Evolutionary conservation across 2,797 vertebrate genomes (phyloP).

Genomic region (Lepilemur ruficaudatus): DNA sequence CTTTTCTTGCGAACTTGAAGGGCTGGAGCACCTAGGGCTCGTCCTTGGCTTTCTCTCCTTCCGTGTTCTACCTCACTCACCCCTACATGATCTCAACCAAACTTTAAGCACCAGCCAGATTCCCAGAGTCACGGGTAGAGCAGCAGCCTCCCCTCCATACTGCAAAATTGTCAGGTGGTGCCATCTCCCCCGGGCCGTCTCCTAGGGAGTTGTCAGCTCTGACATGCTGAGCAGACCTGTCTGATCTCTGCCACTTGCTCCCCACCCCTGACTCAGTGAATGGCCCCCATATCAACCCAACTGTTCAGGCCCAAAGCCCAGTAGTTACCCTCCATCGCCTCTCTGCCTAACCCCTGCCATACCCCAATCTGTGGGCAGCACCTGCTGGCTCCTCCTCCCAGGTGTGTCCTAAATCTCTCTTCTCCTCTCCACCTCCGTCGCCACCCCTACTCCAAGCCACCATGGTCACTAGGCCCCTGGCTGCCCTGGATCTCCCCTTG

Average conservation of each 20-base stretch:
- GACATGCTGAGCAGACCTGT: not conserved
- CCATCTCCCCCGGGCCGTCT: not conserved
- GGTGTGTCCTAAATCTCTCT: not conserved
- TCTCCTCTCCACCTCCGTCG: accelerated
- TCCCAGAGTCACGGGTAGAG: not conserved
- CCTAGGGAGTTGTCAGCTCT: not conserved
- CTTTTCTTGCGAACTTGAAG: not conserved
- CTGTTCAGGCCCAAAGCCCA: not conserved
- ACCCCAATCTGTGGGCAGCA: not conserved
- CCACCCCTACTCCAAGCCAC: not conserved
- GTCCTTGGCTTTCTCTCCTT: not conserved
- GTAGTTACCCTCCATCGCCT: accelerated
- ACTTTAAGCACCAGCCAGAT: not conserved
- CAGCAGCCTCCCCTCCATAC: not conserved
- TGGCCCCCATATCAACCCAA: not conserved
- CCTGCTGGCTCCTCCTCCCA: not conserved
- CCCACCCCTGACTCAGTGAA: too few species aligned
- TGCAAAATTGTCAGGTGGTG: accelerated
- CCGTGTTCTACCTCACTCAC: not conserved
- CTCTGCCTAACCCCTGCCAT: not conserved
- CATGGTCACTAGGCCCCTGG: not conserved
- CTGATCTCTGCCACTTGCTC: not conserved
- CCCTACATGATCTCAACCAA: not conserved
- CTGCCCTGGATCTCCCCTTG: not conserved
- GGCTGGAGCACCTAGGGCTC: not conserved